phyloP scores from a whole-genome alignment of 2,113 vertebrate species.

The Platichthys stellatus region DNA sequence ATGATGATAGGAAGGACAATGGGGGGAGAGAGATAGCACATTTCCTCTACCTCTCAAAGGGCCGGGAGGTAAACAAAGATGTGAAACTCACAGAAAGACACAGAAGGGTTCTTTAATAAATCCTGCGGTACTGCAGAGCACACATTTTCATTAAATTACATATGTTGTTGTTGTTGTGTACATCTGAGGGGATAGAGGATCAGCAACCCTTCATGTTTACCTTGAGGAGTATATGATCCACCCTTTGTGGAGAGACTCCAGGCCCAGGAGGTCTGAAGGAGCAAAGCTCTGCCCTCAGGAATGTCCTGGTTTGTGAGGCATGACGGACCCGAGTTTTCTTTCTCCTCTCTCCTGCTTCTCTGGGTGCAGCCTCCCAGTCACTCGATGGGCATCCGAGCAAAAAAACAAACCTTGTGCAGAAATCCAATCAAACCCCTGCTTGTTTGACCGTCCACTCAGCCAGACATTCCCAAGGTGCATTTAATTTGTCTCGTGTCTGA shows the following conservation, averaged over 20 bases:
- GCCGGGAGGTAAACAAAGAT: conserved; percentile 33
- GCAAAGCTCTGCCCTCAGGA: conserved; percentile 43
- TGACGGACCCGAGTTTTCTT: conserved; percentile 26
- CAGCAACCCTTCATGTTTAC: conserved; percentile 42
- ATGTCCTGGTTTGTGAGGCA: conserved; percentile 58
- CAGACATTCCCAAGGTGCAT: conserved; percentile 52
- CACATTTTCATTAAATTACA: background rate
- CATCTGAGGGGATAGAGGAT: background rate
- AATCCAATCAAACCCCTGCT: conserved; percentile 56
- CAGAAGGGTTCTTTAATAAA: background rate
- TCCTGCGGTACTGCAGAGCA: background rate
- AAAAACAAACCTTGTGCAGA: conserved; percentile 31
- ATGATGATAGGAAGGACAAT: conserved; percentile 29
- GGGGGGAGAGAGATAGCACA: background rate
- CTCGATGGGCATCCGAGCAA: conserved; percentile 35
- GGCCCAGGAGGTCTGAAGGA: conserved; percentile 38
- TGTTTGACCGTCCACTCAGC: conserved; percentile 41
- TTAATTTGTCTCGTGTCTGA: conserved; percentile 55
- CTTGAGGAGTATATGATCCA: conserved; percentile 43
- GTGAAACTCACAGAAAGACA: background rate
- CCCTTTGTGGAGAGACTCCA: conserved; percentile 22
- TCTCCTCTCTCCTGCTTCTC: conserved; percentile 6
- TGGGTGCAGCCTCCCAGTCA: conserved; percentile 37
- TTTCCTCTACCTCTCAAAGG: conserved; percentile 26
- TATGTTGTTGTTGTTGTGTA: background rate